Base-by-base conservation (phyloP, 1,140 invertebrate species). In the Calephelis nemesis region DNA sequence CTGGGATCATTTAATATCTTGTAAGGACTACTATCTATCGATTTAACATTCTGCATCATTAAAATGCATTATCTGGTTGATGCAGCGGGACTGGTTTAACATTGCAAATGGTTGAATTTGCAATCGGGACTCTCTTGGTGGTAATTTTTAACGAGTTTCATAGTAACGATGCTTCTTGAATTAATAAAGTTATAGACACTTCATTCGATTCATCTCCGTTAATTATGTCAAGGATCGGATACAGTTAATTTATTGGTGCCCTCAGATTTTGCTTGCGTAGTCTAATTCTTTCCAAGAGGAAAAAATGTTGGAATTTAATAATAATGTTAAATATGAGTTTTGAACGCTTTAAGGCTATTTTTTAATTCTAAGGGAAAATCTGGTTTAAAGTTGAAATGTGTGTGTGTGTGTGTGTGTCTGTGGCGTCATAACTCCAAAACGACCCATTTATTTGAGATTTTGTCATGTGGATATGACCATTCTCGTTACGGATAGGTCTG, bases 41-140 rank as follows among this genome's bases (percentile, higher is more conserved):
- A 85, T 85, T 83, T 78, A 69, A 82, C 84, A 84, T 83, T 87
- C 84, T 79, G 75, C 78, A 79, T 85, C 84, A 88, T 90, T 89
- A 87, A 89, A 90, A 90, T 90, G 87, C 87, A 90, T 90, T 90
- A 90, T 88, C 85, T 79, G 79, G 75, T 45, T 45, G 42, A 84
- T 88, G 82, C 86, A 84, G 81, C 83, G 79, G 79, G 76, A 77
- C 76, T 68, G 71, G 72, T 84, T 90, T 89, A 88, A 88, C 88
- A 90, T 90, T 90, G 88, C 88, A 90, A 90, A 90, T 90, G 67
- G 75, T 79, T 81, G 82, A 87, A 88, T 88, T 85, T 84, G 82
- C 86, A 88, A 85, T 85, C 83, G 74, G 69, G 70, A 73, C 79
- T 74, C 78, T 77, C 85, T 84, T 79, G 77, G 81, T 83, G 86